A percentile compares a stretch with the other conserved stretches of the same genome.
Evolutionary conservation across 2,113 vertebrate species (phyloP).

Genomic region (Pangasianodon hypophthalmus): DNA sequence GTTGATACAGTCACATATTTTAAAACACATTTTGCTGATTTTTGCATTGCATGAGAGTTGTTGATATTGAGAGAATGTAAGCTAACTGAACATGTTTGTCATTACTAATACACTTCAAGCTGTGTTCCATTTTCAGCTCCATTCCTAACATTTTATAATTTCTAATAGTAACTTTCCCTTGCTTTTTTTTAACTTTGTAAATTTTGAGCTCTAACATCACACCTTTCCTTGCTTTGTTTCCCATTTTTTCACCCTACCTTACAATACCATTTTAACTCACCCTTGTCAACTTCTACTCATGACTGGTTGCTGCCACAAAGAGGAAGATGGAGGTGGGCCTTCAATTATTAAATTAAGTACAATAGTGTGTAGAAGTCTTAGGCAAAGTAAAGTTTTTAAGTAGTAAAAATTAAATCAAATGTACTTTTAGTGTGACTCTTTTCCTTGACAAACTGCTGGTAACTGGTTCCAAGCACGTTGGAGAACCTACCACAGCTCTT

Average conservation of each 20-base stretch:
- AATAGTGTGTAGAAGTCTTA: background rate
- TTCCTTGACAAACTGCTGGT: background rate
- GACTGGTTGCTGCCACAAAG: background rate
- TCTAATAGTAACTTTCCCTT: background rate
- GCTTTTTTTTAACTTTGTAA: background rate
- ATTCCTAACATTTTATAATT: slow-evolving; percentile 21
- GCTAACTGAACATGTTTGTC: slow-evolving; percentile 7
- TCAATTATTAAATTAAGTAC: background rate
- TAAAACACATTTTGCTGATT: background rate
- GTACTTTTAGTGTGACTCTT: background rate
- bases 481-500: background rate
- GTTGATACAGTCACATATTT: background rate
- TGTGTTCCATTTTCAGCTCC: slow-evolving; percentile 13
- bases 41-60: slow-evolving; percentile 26
- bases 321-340: too few species aligned
- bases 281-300: slow-evolving; percentile 6
- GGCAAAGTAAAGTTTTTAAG: background rate
- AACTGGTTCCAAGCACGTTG: background rate
- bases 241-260: background rate
- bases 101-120: background rate
- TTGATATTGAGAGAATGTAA: slow-evolving; percentile 25
- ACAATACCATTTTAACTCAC: background rate
- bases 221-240: background rate
- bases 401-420: background rate
- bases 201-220: background rate